Evolutionary conservation across 2,888 invertebrate genomes (phyloP).

Genomic region (Lottia gigantea): DNA sequence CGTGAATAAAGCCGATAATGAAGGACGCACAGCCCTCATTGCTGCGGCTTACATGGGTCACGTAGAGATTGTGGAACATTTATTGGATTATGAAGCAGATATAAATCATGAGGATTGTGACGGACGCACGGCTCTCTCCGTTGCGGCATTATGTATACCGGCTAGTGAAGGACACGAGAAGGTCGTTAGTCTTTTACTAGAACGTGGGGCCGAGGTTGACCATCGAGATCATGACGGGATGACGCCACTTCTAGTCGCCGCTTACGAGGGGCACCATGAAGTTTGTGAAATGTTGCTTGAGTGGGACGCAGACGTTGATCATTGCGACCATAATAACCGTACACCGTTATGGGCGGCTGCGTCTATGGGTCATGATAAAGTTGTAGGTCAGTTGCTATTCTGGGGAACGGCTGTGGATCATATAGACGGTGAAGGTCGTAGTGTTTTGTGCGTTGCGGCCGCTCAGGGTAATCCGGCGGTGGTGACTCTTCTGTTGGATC

Average conservation of each 20-base stretch:
- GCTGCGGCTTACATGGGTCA: slow-evolving; percentile 83
- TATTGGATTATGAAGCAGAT: slow-evolving; percentile 71
- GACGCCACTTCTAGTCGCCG: slow-evolving; percentile 67
- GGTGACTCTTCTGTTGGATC: slow-evolving; percentile 82
- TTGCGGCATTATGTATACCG: slow-evolving; percentile 66
- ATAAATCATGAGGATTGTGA: slow-evolving; percentile 83
- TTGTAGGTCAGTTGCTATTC: slow-evolving; percentile 87
- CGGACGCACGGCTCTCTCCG: slow-evolving; percentile 88
- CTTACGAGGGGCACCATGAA: slow-evolving; percentile 73
- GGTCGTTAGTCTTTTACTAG: slow-evolving; percentile 64
- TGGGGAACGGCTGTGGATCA: slow-evolving; percentile 96
- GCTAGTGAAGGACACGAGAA: slow-evolving; percentile 70
- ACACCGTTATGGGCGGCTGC: slow-evolving; percentile 75
- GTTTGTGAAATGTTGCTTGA: slow-evolving; percentile 83
- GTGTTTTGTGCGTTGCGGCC: slow-evolving; percentile 74
- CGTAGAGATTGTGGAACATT: slow-evolving; percentile 62
- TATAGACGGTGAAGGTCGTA: slow-evolving; percentile 93
- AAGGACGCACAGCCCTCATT: slow-evolving; percentile 70
- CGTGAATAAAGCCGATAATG: slow-evolving; percentile 70
- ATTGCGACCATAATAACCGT: slow-evolving; percentile 75
- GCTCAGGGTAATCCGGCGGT: slow-evolving; percentile 77
- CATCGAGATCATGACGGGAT: slow-evolving; percentile 67
- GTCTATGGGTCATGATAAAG: slow-evolving; percentile 88
- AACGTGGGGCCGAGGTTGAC: slow-evolving; percentile 64
- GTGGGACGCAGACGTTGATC: slow-evolving; percentile 92